These are phyloP conservation scores for Sussaba pulchella DNA, from an alignment of 2,888 invertebrate genomes.

Conservation along the genomic window DNA sequence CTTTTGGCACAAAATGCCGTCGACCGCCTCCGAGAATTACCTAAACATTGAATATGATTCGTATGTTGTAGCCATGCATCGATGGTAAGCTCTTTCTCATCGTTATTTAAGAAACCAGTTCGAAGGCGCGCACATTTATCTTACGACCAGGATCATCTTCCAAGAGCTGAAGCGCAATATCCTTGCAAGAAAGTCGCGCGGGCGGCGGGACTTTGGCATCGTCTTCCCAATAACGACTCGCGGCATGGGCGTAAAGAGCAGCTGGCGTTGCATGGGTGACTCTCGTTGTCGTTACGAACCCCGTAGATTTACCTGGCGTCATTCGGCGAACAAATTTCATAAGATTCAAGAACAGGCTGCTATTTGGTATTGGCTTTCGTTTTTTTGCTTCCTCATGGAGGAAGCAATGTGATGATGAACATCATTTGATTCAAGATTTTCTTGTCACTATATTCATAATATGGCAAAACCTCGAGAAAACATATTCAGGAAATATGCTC, in stretches of 20 bases:
- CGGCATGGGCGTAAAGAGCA: conserved; percentile 91
- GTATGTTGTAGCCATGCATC: background rate
- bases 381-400: too few relatives aligned
- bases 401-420: too few relatives aligned
- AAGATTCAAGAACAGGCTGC: background rate
- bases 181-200: conserved; percentile 90
- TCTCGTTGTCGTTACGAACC: conserved; percentile 92
- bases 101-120: background rate
- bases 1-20: conserved; percentile 90
- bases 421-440: too few relatives aligned
- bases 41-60: conserved; percentile 83
- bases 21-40: conserved; percentile 92
- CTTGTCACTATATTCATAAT: too few relatives aligned
- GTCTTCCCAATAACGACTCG: conserved; percentile 92
- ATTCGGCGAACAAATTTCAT: background rate
- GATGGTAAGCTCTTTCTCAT: background rate
- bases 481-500: too few relatives aligned
- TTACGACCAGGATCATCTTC: conserved; percentile 91
- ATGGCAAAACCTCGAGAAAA: too few relatives aligned
- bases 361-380: too few relatives aligned
- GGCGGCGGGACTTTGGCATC: conserved; percentile 91
- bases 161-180: conserved; percentile 91
- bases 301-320: conserved; percentile 93
- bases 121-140: conserved; percentile 87
- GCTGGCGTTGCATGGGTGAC: conserved; percentile 93